Base-by-base conservation (phyloP, 2,888 invertebrate genomes). In the Phaedon cochleariae region DNA sequence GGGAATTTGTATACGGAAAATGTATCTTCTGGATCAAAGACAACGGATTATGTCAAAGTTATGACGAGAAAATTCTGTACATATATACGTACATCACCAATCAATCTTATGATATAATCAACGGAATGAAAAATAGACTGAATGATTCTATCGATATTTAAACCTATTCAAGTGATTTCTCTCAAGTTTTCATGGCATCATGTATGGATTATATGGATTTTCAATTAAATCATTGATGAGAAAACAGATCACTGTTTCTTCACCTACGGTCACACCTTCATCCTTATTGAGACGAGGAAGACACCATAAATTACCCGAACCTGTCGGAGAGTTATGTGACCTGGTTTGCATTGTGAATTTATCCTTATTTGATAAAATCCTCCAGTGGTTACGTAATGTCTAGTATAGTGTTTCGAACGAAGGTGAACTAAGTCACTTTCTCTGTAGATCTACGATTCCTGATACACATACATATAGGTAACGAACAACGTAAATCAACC, bases 301-400 rank as follows among this genome's bases (percentile, higher is more conserved):
- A 15, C 41, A 41, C 3, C 3, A n/a, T 41, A 41, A 41, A 41
- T 41, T 3, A n/a, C 15, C 15, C 41, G 12, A 41, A 41, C n/a
- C 15, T 12, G 15, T 15, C n/a, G 41, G 15, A n/a, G 15, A 41
- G 6, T 41, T 4, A 31, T 54, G 37, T 34, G 54, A 54, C 34
- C 57, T 22, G 22, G 2, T 21, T 57, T 5, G 2, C 6, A 20
- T 15, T 21, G 12, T n/a, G 20, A 9, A 59, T 29, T 26, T 48
- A 46, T 18, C 58, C 58, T 59, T 59, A 59, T 59, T 26, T 7
- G 58, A 46, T 46, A 18, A 22, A 17, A 26, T 48, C 48, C 15
- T 21, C 58, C n/a, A 58, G 20, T 22, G 18, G 12, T 46, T 48
- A 59, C 15, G 17, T 54, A 34, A 54, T 31, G 7, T 21, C 37